phyloP scores from a whole-genome alignment of 2,888 invertebrate species.

The Tetanocera ferruginea region DNA sequence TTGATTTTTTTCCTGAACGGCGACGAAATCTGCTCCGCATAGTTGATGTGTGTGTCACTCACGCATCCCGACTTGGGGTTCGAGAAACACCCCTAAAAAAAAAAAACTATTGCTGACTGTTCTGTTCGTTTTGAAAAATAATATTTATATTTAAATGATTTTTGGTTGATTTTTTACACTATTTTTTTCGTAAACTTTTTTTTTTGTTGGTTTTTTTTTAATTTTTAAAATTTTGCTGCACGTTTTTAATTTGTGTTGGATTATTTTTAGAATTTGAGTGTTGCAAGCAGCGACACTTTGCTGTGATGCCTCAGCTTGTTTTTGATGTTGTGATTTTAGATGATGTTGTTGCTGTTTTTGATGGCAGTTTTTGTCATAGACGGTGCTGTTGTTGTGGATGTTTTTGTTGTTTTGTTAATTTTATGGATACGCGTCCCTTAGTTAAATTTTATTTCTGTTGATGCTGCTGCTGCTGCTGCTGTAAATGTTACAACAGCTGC shows the following conservation, averaged over 20 bases:
- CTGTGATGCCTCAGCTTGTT: too few relatives aligned
- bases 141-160: neutral
- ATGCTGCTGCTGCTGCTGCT: slow-evolving; percentile 2
- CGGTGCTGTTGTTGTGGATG: neutral
- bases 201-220: neutral
- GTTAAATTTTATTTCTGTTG: slow-evolving; percentile 9
- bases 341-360: too few relatives aligned
- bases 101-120: neutral
- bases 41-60: neutral
- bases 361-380: neutral
- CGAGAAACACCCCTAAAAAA: neutral
- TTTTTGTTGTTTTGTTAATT: neutral
- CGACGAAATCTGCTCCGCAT: slow-evolving; percentile 13
- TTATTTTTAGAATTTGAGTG: slow-evolving; percentile 22
- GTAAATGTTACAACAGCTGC: neutral
- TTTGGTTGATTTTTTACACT: neutral
- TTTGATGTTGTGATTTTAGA: slow-evolving; percentile 6
- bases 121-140: neutral
- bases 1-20: slow-evolving; percentile 56
- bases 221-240: slow-evolving; percentile 1
- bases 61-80: neutral
- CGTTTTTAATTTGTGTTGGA: neutral
- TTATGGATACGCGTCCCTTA: neutral
- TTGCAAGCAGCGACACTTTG: neutral
- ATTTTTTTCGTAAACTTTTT: neutral